These are phyloP conservation scores for Hippopotamus amphibius DNA, from an alignment of 2,113 vertebrate species.

Conservation along the genomic window DNA sequence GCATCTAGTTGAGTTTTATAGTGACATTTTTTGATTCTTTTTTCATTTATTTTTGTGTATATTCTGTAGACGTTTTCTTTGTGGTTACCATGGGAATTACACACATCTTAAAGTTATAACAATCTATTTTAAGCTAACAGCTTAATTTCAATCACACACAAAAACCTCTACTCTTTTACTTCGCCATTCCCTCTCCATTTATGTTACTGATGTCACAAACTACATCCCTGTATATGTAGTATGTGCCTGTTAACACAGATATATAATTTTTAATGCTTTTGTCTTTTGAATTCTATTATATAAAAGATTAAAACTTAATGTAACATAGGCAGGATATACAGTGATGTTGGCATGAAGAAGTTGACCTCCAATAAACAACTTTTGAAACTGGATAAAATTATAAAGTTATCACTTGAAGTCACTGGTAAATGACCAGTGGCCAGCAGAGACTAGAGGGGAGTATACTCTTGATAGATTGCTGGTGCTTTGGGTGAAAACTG, in stretches of 20 bases:
- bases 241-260: not conserved
- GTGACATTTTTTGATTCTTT: not conserved
- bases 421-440: not conserved
- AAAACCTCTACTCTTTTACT: not conserved
- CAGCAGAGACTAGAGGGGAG: not conserved
- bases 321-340: not conserved
- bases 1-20: not conserved
- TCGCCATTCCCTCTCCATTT: not conserved
- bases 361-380: not conserved
- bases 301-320: not conserved
- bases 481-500: not conserved
- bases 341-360: not conserved
- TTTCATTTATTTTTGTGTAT: not conserved
- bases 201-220: not conserved
- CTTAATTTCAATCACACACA: not conserved
- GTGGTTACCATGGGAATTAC: constrained; percentile 2
- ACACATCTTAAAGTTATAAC: constrained; percentile 2
- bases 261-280: not conserved
- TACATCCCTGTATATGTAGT: not conserved
- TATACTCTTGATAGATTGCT: not conserved
- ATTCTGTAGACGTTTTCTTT: constrained; percentile 16
- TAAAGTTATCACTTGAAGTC: not conserved
- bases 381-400: not conserved
- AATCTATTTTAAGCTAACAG: constrained; percentile 26
- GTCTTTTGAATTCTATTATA: not conserved